phyloP scores from a whole-genome alignment of 2,888 invertebrate species.

The Malachius bipustulatus region DNA sequence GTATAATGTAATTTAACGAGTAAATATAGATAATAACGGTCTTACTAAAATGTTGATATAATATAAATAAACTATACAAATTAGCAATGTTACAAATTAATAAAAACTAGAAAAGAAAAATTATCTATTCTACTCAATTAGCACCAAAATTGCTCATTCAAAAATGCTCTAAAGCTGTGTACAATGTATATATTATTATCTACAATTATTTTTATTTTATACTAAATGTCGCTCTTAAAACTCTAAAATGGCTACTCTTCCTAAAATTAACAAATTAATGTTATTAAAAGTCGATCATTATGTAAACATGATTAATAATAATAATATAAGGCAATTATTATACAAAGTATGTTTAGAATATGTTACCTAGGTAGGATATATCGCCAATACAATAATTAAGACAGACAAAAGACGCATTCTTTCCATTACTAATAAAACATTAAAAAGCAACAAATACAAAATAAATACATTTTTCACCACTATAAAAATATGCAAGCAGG shows the following conservation, averaged over 20 bases:
- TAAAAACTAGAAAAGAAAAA: constrained; percentile 11
- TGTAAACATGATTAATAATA: too few relatives aligned
- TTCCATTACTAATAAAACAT: constrained; percentile 4
- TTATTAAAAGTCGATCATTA: background rate
- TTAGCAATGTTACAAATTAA: constrained; percentile 12
- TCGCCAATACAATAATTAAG: constrained; percentile 9
- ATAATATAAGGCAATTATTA: constrained; percentile 11
- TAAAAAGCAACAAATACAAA: constrained; percentile 3
- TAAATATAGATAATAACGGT: too few relatives aligned
- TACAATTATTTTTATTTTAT: constrained; percentile 24
- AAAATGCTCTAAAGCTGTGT: constrained; percentile 36
- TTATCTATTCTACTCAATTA: constrained; percentile 30
- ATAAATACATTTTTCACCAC: constrained; percentile 8
- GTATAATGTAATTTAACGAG: too few relatives aligned
- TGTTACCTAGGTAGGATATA: constrained; percentile 12
- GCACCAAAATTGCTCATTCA: constrained; percentile 37
- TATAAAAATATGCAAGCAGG: constrained; percentile 7
- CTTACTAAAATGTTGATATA: constrained; percentile 13
- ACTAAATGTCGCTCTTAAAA: too few relatives aligned
- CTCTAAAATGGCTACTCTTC: too few relatives aligned
- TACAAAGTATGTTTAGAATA: constrained; percentile 14
- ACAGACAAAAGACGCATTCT: too few relatives aligned
- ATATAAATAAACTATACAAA: constrained; percentile 15
- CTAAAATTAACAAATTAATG: constrained; percentile 4
- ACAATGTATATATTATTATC: constrained; percentile 28